Percentiles rank a stretch among this genome's conserved stretches.
phyloP scores from a whole-genome alignment of 2,113 vertebrate genomes.

The Shinisaurus crocodilurus region DNA sequence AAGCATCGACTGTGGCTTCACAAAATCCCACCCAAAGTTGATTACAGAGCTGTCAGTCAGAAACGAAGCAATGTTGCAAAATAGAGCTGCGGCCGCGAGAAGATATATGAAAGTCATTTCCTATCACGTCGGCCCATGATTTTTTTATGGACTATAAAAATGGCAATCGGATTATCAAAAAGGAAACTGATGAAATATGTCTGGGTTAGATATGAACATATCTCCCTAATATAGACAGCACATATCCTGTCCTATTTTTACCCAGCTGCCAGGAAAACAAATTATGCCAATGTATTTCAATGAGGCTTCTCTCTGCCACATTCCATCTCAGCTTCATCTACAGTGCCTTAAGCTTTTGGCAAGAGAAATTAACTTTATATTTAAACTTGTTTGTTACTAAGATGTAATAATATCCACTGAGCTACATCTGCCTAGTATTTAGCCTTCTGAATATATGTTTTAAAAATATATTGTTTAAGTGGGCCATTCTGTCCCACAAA shows the following conservation, averaged over 20 bases:
- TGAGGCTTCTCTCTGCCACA: constrained; percentile 36
- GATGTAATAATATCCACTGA: constrained; percentile 23
- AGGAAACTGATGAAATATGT: constrained; percentile 59
- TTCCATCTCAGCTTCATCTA: constrained; percentile 13
- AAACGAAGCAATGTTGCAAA: constrained; percentile 56
- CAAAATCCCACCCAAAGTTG: constrained; percentile 64
- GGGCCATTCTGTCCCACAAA: neutral
- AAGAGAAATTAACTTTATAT: constrained; percentile 44
- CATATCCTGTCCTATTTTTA: constrained; percentile 61
- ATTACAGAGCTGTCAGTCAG: constrained; percentile 67
- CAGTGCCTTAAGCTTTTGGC: constrained; percentile 33
- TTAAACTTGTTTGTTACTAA: constrained; percentile 54
- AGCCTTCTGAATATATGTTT: neutral
- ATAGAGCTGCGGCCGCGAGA: constrained; percentile 40
- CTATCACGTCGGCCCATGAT: constrained; percentile 54
- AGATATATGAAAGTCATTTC: constrained; percentile 68
- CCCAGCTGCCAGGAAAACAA: constrained; percentile 60
- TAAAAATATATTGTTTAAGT: neutral
- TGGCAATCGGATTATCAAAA: constrained; percentile 65
- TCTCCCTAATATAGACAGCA: constrained; percentile 46
- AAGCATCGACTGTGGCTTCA: constrained; percentile 39
- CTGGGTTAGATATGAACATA: constrained; percentile 49
- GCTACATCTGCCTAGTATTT: constrained; percentile 7
- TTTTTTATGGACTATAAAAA: constrained; percentile 57
- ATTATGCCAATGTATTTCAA: constrained; percentile 59